These are phyloP conservation scores for Petrolisthes manimaculis DNA, from an alignment of 2,888 invertebrate genomes.

Conservation along the genomic window DNA sequence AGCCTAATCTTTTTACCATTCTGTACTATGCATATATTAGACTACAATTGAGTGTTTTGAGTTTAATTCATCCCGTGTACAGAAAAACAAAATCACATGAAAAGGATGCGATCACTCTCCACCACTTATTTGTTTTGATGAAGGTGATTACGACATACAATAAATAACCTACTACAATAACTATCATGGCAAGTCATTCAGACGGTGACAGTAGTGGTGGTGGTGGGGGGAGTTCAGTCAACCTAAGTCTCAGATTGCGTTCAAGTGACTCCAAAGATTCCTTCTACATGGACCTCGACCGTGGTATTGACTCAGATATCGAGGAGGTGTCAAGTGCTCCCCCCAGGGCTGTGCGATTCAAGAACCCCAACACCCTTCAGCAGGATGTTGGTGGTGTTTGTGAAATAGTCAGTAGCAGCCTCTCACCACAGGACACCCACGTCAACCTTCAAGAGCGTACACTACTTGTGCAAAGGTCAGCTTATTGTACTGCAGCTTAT, in stretches of 20 bases:
- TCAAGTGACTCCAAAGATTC: slow-evolving; percentile 44
- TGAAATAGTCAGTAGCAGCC: background rate
- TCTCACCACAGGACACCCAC: background rate
- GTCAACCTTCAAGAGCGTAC: slow-evolving; percentile 28
- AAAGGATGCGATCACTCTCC: no score
- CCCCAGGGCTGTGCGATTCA: background rate
- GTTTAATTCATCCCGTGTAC: no score
- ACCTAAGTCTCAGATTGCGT: slow-evolving; percentile 40
- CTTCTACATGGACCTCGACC: slow-evolving; percentile 50
- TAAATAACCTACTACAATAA: no score
- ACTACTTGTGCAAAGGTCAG: slow-evolving; percentile 44
- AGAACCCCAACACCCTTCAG: background rate
- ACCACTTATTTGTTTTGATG: no score
- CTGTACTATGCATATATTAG: no score
- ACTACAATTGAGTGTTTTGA: no score
- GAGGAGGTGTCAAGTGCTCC: slow-evolving; percentile 39
- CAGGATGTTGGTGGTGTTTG: background rate
- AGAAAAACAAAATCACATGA: no score
- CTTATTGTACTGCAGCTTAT: no score
- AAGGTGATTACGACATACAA: no score
- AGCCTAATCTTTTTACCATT: no score
- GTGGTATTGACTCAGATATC: slow-evolving; percentile 49
- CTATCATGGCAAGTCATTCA: background rate
- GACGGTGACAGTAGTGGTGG: slow-evolving; percentile 21
- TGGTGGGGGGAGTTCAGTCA: slow-evolving; percentile 24